Base-by-base conservation (phyloP, 2,113 vertebrate genomes). In the Apistogramma diplotaenia region DNA sequence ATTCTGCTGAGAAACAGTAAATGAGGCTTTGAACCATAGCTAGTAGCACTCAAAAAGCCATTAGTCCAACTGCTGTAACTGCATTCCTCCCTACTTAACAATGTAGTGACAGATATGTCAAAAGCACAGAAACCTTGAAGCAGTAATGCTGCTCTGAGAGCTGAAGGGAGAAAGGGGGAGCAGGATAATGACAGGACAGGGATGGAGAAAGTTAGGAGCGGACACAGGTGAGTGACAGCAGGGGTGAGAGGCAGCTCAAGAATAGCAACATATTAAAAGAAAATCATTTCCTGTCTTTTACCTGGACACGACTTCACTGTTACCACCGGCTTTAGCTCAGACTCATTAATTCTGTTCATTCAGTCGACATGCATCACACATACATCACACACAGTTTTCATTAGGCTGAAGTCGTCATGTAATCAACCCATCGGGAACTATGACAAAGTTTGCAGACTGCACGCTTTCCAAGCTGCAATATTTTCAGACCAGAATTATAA, bases 51-150 rank as follows among this genome's bases (percentile, higher is more conserved):
- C 15, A 85, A 57, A 78, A 78, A 78, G 25, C 57, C 60, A 79
- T 80, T 78, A 81, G 72, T 19, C 37, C n/a, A 61, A 25, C 54
- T 16, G 33, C 35, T 73, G 53, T 40, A 71, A 74, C 54, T 75
- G 79, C 23, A 85, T 70, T 72, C 23, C 56, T 77, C 59, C 61
- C 19, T 18, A 25, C 23, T 77, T 71, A 65, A 79, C 61, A 82
- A 67, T 62, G 54, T 73, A 76, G 71, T 67, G 85, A 85, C 77
- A 87, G 79, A 61, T 85, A 70, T 81, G 85, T 82, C 65, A 86
- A 74, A 83, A 88, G 18, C 29, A 87, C 43, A 70, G 29, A n/a
- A 82, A 78, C 65, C 18, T 5, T 51, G 12, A 76, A 73, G 56
- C 29, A 46, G 59, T 37, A 49, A 76, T 74, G 6, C 65, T 40